phyloP scores from a whole-genome alignment of 2,113 vertebrate species.

The Larimichthys crocea region DNA sequence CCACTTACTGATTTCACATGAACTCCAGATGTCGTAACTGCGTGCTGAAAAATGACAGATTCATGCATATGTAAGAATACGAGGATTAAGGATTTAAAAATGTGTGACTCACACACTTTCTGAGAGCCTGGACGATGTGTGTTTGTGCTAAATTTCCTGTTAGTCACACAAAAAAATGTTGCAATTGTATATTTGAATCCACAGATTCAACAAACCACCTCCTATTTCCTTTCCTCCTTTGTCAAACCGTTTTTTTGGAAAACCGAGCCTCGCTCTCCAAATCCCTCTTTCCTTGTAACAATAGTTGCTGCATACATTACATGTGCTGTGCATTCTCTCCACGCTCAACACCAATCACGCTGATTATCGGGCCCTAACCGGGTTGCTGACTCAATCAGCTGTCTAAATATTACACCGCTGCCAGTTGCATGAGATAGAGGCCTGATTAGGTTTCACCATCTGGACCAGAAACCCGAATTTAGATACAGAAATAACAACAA shows the following conservation, averaged over 20 bases:
- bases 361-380: slow-evolving; percentile 65
- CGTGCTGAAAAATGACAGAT: not conserved
- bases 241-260: slow-evolving; percentile 43
- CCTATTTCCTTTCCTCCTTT: slow-evolving; percentile 54
- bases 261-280: slow-evolving; percentile 26
- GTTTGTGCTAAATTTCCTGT: slow-evolving; percentile 9
- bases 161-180: not conserved
- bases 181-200: slow-evolving; percentile 14
- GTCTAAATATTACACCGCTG: slow-evolving; percentile 76
- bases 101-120: not conserved
- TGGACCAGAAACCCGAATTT: slow-evolving; percentile 63
- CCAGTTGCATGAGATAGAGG: slow-evolving; percentile 64
- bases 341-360: slow-evolving; percentile 66
- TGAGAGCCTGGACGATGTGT: not conserved
- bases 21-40: slow-evolving; percentile 5
- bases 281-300: slow-evolving; percentile 50
- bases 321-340: slow-evolving; percentile 43
- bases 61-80: not conserved
- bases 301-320: slow-evolving; percentile 37
- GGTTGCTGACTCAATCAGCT: slow-evolving; percentile 75
- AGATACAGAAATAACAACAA: slow-evolving; percentile 69
- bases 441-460: slow-evolving; percentile 73
- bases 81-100: not conserved
- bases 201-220: slow-evolving; percentile 36
- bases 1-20: not conserved